Evolutionary conservation across 2,888 invertebrate genomes (phyloP), one percentile per base, ranked within the genome.

Genomic region (Aphodius granarius): DNA sequence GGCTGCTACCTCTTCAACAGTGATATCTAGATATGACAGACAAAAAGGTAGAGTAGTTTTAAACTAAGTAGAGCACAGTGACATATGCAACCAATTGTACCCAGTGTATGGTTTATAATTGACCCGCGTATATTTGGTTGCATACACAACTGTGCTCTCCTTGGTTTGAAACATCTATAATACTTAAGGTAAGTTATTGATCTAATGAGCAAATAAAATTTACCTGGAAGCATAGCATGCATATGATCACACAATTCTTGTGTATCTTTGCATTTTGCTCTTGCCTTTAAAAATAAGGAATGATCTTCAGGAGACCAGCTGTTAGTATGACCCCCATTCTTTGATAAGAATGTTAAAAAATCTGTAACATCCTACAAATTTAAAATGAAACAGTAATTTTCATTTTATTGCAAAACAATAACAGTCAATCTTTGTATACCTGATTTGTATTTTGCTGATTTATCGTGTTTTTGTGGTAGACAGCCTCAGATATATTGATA

Each of bases 261-360:
- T n/a, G 80, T 72, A 75, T 81, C 78, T 78, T 83, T 84, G 73
- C 82, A 82, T 81, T 84, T 86, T 9, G 78, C 80, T 74, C 84
- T 83, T 15, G 82, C 78, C 81, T 88, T 88, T 66, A 89, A 81
- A 83, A 91, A 91, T 76, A 89, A 84, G 71, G 88, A 88, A 81
- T 91, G 91, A 79, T 90, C 89, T 75, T 89, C 90, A 81, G 88
- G 87, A 75, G 87, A 85, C 91, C 91, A 91, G 16, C 91, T 90
- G 73, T 90, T 90, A 75, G 89, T 88, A 64, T 89, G 89, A 22
- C 89, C 90, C 23, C 86, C 86, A 79, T 86, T 89, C 72, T 83
- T 85, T 73, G 83, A 84, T 80, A 91, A 82, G 81, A 90, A 91
- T 62, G 89, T 89, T 85, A 90, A 88, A 82, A 89, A 90, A 68